Evolutionary conservation across 2,888 invertebrate species (phyloP).

Genomic region (Gymnosoma rotundatum): DNA sequence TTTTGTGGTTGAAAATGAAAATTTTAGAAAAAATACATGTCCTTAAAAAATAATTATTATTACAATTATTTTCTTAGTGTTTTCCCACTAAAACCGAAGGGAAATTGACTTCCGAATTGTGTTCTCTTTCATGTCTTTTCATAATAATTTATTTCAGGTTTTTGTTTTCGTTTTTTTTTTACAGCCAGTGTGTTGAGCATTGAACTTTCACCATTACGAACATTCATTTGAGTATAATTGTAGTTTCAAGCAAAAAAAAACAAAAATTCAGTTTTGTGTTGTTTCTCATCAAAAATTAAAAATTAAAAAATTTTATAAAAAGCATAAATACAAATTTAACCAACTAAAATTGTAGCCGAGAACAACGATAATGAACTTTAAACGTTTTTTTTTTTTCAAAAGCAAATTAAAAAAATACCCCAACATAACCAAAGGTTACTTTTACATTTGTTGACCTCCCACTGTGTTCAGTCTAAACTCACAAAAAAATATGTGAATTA

Average conservation of each 20-base stretch:
- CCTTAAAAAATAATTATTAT: not conserved
- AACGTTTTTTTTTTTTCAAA: constrained; percentile 20
- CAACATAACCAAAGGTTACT: constrained; percentile 58
- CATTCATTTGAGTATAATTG: constrained; percentile 39
- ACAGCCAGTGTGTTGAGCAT: constrained; percentile 26
- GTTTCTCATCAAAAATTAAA: constrained; percentile 55
- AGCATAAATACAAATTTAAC: constrained; percentile 25
- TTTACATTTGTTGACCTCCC: constrained; percentile 65
- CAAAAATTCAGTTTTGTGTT: constrained; percentile 7
- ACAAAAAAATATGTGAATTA: constrained; percentile 30
- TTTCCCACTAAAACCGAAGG: not conserved
- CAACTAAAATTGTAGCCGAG: constrained; percentile 51
- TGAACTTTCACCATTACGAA: constrained; percentile 60
- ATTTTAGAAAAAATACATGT: not conserved
- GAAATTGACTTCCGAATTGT: constrained; percentile 42
- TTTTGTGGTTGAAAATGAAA: not conserved
- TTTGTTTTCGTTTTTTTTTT: not conserved
- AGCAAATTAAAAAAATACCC: constrained; percentile 35
- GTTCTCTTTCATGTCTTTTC: not conserved
- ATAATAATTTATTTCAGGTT: not conserved
- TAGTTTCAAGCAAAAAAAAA: not conserved
- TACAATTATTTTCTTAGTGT: not conserved
- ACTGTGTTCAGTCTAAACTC: constrained; percentile 55
- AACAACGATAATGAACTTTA: constrained; percentile 61
- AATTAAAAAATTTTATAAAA: not conserved